Conservation (phyloP, 2,113 vertebrate species). For the Cyanocitta stelleri region DNA sequence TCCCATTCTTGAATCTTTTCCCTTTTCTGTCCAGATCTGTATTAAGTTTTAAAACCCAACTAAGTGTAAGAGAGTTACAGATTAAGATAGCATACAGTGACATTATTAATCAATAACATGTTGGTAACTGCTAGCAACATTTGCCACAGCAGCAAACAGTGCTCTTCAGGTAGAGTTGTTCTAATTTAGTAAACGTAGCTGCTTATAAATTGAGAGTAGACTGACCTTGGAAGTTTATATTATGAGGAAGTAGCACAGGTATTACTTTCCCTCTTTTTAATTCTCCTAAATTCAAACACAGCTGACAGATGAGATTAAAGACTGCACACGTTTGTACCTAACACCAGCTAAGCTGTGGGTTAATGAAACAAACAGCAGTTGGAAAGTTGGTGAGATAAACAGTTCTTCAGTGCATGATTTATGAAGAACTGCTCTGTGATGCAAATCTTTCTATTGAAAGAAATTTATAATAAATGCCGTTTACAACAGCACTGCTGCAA, state of each 20-base stretch:
- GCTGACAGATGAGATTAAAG: background rate
- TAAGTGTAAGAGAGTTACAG: background rate
- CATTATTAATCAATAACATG: background rate
- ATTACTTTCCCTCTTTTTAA: background rate
- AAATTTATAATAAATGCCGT: background rate
- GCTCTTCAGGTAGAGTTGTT: background rate
- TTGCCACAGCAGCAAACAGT: background rate
- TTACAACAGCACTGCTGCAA: background rate
- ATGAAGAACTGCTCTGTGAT: background rate
- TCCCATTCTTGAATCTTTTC: background rate
- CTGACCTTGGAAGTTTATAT: background rate
- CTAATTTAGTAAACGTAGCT: background rate
- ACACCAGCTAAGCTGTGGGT: background rate
- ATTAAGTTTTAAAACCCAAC: background rate
- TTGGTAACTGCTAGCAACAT: background rate
- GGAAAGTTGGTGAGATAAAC: slow-evolving; percentile 16
- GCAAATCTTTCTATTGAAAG: background rate
- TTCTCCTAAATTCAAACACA: background rate
- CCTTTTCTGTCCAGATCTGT: background rate
- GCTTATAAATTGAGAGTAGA: background rate
- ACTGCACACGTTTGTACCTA: background rate
- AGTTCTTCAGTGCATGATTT: background rate
- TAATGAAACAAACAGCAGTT: slow-evolving; percentile 6
- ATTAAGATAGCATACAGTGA: background rate
- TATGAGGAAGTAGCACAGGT: background rate